Conservation (phyloP, 2,113 vertebrate species). For the Neotragus pygmaeus region DNA sequence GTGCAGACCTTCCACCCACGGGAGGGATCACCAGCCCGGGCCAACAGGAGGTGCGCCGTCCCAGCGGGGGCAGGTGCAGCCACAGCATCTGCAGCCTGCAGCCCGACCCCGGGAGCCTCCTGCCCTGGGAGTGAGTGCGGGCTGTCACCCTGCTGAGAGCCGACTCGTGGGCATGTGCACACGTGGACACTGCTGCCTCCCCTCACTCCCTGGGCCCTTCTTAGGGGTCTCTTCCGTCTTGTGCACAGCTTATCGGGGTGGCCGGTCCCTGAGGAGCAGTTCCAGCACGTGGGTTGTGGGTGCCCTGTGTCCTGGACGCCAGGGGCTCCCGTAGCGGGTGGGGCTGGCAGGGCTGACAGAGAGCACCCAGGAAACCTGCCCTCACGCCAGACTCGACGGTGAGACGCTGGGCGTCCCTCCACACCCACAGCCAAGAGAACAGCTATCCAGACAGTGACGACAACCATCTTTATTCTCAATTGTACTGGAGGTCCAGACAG, state of each 20-base stretch:
- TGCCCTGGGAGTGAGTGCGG: background rate
- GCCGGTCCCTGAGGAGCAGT: no score
- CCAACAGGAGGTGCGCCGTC: background rate
- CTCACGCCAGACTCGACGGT: background rate
- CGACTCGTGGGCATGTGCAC: background rate
- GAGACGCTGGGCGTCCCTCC: background rate
- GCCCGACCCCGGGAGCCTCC: background rate
- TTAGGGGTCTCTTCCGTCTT: no score
- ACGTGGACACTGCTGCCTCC: background rate
- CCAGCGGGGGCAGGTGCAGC: background rate
- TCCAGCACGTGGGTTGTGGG: no score
- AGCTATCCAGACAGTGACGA: background rate
- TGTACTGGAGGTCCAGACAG: background rate
- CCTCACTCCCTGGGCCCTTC: no score
- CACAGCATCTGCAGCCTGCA: rapidly evolving
- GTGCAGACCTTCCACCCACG: background rate
- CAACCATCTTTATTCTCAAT: background rate
- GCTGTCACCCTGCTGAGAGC: background rate
- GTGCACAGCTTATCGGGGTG: no score
- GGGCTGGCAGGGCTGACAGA: no score
- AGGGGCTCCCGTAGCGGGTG: no score
- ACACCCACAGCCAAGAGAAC: background rate
- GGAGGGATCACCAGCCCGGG: background rate
- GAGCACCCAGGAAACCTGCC: background rate
- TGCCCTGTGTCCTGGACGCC: no score